Evolutionary conservation across 2,888 invertebrate species (phyloP).

Genomic region (Agonopterix subpropinquella): DNA sequence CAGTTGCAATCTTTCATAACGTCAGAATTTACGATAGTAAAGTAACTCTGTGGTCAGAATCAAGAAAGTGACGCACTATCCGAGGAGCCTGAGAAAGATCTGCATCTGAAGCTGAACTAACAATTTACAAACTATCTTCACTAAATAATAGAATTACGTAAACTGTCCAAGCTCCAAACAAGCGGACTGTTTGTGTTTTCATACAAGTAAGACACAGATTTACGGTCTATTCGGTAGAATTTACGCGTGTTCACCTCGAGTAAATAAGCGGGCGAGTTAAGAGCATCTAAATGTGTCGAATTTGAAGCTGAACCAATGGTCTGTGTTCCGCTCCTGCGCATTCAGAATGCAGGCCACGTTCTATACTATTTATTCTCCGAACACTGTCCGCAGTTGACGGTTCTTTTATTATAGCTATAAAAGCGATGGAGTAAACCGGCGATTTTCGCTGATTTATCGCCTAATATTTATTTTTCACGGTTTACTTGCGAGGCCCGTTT

Average conservation of each 20-base stretch:
- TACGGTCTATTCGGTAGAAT: conserved; percentile 38
- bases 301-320: conserved; percentile 43
- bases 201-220: conserved; percentile 24
- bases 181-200: conserved; percentile 16
- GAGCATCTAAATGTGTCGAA: conserved; percentile 47
- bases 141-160: conserved; percentile 14
- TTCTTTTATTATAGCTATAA: conserved; percentile 72
- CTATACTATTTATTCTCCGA: conserved; percentile 57
- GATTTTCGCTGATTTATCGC: conserved; percentile 66
- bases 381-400: conserved; percentile 62
- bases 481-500: conserved; percentile 40
- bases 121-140: conserved; percentile 8
- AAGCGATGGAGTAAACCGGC: conserved; percentile 53
- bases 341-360: conserved; percentile 55
- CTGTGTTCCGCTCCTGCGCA: conserved; percentile 39
- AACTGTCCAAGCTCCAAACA: conserved; percentile 11
- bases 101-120: too few species aligned
- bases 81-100: too few species aligned
- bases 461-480: conserved; percentile 70
- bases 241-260: conserved; percentile 33
- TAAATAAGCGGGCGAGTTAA: conserved; percentile 38
- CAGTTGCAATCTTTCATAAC: too few species aligned
- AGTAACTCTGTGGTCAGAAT: too few species aligned
- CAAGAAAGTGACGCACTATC: too few species aligned
- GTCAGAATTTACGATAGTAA: too few species aligned